phyloP scores from a whole-genome alignment of 2,113 vertebrate species.

The Rana temporaria region DNA sequence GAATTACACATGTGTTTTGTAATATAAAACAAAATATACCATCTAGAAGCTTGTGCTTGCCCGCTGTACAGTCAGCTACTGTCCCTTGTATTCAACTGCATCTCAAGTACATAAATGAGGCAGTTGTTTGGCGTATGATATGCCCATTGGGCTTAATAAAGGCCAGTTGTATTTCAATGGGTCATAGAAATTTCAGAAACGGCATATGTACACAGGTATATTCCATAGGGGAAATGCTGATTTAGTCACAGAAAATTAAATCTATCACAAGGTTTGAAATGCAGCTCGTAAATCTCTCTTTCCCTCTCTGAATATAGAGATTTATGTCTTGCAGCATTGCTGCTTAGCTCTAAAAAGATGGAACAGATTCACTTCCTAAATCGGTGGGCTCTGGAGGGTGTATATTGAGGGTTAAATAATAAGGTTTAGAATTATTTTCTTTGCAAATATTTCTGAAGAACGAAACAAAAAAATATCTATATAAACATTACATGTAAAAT shows the following conservation, averaged over 20 bases:
- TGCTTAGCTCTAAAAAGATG: constrained; percentile 32
- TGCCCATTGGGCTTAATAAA: constrained; percentile 32
- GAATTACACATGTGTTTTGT: constrained; percentile 32
- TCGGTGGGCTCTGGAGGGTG: neutral
- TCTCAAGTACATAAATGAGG: constrained; percentile 43
- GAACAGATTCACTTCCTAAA: constrained; percentile 29
- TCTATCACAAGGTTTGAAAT: constrained; percentile 36
- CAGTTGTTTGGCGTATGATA: constrained; percentile 43
- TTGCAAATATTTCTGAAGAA: too few relatives aligned
- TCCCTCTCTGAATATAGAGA: constrained; percentile 15
- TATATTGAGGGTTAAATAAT: too few relatives aligned
- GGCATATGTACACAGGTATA: constrained; percentile 39
- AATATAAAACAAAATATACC: constrained; percentile 42
- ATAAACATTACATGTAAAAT: too few relatives aligned
- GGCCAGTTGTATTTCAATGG: constrained; percentile 45
- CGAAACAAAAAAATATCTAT: too few relatives aligned
- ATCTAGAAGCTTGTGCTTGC: neutral
- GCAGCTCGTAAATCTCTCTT: constrained; percentile 49
- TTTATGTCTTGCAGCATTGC: constrained; percentile 35
- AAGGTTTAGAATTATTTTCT: too few relatives aligned
- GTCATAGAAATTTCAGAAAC: constrained; percentile 54
- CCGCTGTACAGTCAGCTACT: constrained; percentile 43
- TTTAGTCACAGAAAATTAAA: constrained; percentile 56
- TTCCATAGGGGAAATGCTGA: constrained; percentile 42
- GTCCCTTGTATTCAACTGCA: constrained; percentile 41